Evolutionary conservation across 2,113 vertebrate genomes (phyloP).

Genomic region (Entomyzon cyanotis): DNA sequence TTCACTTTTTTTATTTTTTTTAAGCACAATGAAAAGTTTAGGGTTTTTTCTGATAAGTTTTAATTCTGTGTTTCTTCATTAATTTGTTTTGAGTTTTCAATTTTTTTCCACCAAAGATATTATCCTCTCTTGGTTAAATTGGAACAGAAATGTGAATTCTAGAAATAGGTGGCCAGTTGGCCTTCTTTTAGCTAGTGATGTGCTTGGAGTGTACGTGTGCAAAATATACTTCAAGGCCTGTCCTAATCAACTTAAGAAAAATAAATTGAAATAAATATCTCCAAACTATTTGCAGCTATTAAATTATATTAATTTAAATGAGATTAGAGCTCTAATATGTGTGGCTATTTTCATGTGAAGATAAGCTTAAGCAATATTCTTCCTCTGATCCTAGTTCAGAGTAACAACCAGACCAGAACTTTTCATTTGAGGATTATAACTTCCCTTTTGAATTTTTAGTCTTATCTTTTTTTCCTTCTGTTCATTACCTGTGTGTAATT

Average conservation of each 20-base stretch:
- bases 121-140: neutral
- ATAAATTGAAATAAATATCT: conserved; percentile 39
- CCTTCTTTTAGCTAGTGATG: neutral
- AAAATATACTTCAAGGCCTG: conserved; percentile 9
- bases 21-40: neutral
- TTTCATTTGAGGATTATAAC: neutral
- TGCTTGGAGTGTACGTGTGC: neutral
- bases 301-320: conserved; percentile 52
- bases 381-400: conserved; percentile 7
- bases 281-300: conserved; percentile 17
- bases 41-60: neutral
- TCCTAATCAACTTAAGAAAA: conserved; percentile 42
- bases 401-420: neutral
- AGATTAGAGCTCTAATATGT: conserved; percentile 11
- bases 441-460: neutral
- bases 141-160: neutral
- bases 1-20: neutral
- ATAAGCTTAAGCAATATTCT: conserved; percentile 13
- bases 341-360: conserved; percentile 2
- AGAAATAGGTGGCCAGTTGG: neutral
- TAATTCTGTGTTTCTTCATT: neutral
- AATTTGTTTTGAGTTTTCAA: neutral
- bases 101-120: neutral
- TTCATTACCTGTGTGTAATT: neutral
- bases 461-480: neutral